These are phyloP conservation scores for Megaceryle maxima DNA, from an alignment of 2,113 vertebrate genomes.

Conservation along the genomic window DNA sequence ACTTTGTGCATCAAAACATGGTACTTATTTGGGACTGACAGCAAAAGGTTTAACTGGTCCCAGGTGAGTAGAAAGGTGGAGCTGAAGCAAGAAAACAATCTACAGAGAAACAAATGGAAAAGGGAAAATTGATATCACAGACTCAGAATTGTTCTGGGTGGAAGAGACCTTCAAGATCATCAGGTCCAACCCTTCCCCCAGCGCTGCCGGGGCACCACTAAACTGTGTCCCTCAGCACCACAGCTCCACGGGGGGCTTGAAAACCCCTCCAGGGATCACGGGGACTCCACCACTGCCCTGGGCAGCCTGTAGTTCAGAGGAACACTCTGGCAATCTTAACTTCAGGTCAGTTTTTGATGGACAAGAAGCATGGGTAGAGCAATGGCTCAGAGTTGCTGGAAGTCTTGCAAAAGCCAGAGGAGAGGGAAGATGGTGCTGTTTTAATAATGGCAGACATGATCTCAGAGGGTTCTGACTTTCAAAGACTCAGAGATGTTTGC, in stretches of 20 bases:
- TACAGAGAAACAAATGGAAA: background rate
- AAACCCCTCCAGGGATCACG: no score
- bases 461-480: background rate
- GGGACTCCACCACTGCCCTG: no score
- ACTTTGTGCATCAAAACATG: background rate
- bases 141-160: no score
- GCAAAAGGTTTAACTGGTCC: background rate
- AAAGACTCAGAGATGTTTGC: fast-evolving
- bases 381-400: background rate
- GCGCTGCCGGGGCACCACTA: no score
- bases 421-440: background rate
- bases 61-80: background rate
- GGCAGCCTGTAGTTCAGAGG: background rate
- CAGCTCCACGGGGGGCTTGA: no score
- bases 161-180: no score
- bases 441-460: background rate
- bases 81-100: background rate
- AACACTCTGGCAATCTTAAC: background rate
- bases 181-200: no score
- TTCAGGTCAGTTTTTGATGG: background rate
- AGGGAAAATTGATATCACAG: background rate
- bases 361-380: background rate
- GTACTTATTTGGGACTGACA: background rate
- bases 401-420: background rate
- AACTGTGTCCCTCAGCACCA: no score